Conservation (phyloP, 2,888 invertebrate species). For the Ryuthela nishihirai region DNA sequence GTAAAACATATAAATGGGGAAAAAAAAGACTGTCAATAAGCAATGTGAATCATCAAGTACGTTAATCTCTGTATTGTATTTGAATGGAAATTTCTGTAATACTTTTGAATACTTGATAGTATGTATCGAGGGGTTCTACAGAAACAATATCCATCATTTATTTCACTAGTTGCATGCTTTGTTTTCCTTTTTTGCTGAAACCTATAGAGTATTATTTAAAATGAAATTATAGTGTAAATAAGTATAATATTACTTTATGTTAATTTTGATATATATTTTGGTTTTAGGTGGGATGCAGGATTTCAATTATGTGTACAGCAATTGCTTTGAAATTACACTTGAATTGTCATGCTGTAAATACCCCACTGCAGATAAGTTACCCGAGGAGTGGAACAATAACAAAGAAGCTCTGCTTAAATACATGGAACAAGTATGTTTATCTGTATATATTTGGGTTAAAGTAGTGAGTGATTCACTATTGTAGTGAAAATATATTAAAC, state of each 20-base stretch:
- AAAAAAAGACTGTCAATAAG: too few relatives aligned
- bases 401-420: conserved; percentile 54
- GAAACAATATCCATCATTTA: too few relatives aligned
- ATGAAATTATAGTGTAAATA: background rate
- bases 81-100: too few relatives aligned
- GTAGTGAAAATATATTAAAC: too few relatives aligned
- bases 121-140: too few relatives aligned
- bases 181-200: background rate
- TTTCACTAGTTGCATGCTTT: too few relatives aligned
- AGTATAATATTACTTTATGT: background rate
- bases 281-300: conserved; percentile 57
- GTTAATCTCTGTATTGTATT: too few relatives aligned
- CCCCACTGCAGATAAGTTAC: conserved; percentile 50
- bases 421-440: conserved; percentile 53
- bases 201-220: background rate
- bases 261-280: background rate
- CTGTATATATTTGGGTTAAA: background rate
- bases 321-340: conserved; percentile 57
- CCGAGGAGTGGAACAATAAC: conserved; percentile 54
- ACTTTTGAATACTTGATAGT: too few relatives aligned
- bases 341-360: conserved; percentile 58
- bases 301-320: conserved; percentile 56
- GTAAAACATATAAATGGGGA: too few relatives aligned
- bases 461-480: too few relatives aligned
- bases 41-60: too few relatives aligned